Evolutionary conservation across 1,140 invertebrate species (phyloP), one percentile per base, ranked within the genome.

Genomic region (Nymphalis io): DNA sequence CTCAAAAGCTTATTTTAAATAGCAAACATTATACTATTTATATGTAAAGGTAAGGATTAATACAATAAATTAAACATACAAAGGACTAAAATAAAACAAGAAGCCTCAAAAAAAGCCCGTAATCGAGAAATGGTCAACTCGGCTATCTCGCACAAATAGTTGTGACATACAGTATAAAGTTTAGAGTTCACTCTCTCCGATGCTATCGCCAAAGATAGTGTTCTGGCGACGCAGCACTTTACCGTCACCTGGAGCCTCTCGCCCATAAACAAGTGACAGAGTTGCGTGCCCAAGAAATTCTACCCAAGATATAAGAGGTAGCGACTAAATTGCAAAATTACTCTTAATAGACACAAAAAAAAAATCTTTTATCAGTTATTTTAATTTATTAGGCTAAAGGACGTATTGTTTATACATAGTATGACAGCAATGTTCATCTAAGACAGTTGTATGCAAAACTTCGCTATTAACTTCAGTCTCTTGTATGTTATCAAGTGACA

Each of bases 211-310:
- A 42, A 48, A 62, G 72, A 70, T 72, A 68, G 65, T 77, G 72
- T 68, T 69, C 57, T 59, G 65, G 68, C 61, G 66, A 57, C 61
- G 40, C 64, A 69, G 60, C 70, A 66, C 53, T 70, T 72, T 75
- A 73, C 68, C 62, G 63, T 62, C 76, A 78, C 76, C 73, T 78
- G 71, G 73, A 64, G 51, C 61, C 61, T 74, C 39, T 70, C 40
- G 66, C 59, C 66, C 73, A 71, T 78, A 78, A 78, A 78, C 76
- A 68, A 75, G 59, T 60, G 69, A 68, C 66, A 38, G 23, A 64
- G 68, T 75, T 73, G 73, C 73, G 70, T 78, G 73, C 58, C 38
- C 48, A 20, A 64, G 67, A 70, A 62, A 46, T 18, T 27, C 44
- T 27, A 42, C 38, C 18, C 48, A 68, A 77, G 60, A 39, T 38